Evolutionary conservation across 1,140 invertebrate genomes (phyloP).

Genomic region (Gryllus bimaculatus): DNA sequence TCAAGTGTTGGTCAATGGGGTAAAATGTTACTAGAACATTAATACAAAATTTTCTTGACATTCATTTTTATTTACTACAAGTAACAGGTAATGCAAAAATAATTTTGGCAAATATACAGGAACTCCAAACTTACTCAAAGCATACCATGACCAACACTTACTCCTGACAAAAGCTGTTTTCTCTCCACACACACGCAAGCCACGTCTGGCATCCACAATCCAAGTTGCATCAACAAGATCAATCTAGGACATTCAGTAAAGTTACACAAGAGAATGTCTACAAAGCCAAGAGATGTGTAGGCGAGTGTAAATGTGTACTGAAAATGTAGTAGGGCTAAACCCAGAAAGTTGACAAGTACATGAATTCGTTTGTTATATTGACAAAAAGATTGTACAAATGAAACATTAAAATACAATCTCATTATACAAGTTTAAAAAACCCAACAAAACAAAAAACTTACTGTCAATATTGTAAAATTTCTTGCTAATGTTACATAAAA

Average conservation of each 20-base stretch:
- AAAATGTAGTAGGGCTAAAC: neutral
- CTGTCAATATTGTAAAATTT: too few relatives aligned
- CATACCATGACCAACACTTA: neutral
- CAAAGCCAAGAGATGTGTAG: conserved; percentile 22
- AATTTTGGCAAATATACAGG: neutral
- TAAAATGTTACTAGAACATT: too few relatives aligned
- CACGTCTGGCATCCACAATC: conserved; percentile 15
- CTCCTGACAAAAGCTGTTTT: conserved; percentile 18
- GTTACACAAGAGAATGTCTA: conserved; percentile 21
- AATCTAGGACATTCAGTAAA: conserved; percentile 23
- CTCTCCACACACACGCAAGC: conserved; percentile 21
- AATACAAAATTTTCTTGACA: too few relatives aligned
- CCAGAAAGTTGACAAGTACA: neutral
- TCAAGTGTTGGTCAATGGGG: neutral
- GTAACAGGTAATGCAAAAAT: neutral
- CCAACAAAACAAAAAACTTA: too few relatives aligned
- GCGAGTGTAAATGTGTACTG: conserved; percentile 9
- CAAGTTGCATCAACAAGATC: conserved; percentile 21
- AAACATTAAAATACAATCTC: too few relatives aligned
- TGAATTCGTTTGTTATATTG: conserved; percentile 7
- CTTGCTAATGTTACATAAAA: too few relatives aligned
- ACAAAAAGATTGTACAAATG: too few relatives aligned
- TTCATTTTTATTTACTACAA: neutral
- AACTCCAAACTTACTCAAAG: too few relatives aligned
- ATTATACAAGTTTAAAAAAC: too few relatives aligned